These are phyloP conservation scores for Neodiprion fabricii DNA, from an alignment of 1,140 invertebrate genomes.

Conservation along the genomic window DNA sequence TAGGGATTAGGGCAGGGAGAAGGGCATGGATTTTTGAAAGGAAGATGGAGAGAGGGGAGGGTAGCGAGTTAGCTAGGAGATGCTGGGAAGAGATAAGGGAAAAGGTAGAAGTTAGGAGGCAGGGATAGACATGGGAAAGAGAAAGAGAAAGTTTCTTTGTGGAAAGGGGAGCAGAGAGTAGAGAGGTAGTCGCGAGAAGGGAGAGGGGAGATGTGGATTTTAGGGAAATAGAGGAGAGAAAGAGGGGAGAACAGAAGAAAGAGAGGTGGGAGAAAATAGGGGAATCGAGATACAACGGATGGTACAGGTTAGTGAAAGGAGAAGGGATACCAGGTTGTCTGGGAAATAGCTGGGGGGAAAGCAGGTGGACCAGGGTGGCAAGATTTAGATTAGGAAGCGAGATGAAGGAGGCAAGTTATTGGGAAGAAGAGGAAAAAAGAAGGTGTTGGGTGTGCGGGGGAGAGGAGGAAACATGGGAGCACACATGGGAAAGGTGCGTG, in stretches of 20 bases:
- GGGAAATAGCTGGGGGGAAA: neutral
- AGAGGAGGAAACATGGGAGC: neutral
- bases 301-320: too few relatives aligned
- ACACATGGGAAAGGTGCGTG: neutral
- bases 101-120: too few relatives aligned
- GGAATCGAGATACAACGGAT: too few relatives aligned
- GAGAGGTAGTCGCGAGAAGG: too few relatives aligned
- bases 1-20: neutral
- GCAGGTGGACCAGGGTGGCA: neutral
- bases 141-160: neutral
- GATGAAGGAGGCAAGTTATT: neutral
- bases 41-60: neutral
- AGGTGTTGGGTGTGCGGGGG: neutral
- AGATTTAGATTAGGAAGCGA: conserved; percentile 7
- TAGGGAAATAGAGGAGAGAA: too few relatives aligned
- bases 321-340: neutral
- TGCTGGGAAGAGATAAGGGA: too few relatives aligned
- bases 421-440: conserved; percentile 2
- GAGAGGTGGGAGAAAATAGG: too few relatives aligned
- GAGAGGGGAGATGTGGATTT: too few relatives aligned
- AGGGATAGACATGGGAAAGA: neutral
- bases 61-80: too few relatives aligned
- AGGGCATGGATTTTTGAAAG: neutral
- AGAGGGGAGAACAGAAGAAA: too few relatives aligned
- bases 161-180: too few relatives aligned